Conservation (phyloP, 2,888 invertebrate genomes). For the Conus canariensis region DNA sequence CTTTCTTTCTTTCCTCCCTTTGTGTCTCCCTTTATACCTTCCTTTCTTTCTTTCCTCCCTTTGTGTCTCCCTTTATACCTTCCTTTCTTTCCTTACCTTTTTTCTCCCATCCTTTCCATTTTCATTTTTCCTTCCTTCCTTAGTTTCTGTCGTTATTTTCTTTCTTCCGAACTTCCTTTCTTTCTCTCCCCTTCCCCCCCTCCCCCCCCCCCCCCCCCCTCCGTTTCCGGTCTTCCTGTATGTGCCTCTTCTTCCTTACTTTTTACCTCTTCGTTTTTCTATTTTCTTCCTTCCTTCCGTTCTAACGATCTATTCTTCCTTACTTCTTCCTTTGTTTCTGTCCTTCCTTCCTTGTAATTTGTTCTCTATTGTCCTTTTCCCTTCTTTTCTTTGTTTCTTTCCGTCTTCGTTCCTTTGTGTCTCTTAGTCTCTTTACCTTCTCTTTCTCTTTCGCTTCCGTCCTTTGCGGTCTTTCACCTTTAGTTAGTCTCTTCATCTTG, state of each 20-base stretch:
- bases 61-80: not conserved
- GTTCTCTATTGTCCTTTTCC: not conserved
- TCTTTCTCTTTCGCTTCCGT: not conserved
- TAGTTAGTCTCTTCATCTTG: too few relatives aligned
- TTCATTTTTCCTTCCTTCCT: too few relatives aligned
- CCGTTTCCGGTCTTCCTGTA: too few relatives aligned
- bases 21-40: not conserved
- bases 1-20: not conserved
- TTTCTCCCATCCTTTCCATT: too few relatives aligned
- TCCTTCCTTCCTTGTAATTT: not conserved
- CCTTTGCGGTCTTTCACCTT: too few relatives aligned
- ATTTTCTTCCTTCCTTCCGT: too few relatives aligned
- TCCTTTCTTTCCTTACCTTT: not conserved
- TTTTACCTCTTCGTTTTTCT: too few relatives aligned
- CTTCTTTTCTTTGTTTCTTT: not conserved
- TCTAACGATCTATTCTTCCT: too few relatives aligned
- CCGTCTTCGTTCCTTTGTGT: not conserved
- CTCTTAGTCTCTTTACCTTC: not conserved
- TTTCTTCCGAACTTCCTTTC: not conserved
- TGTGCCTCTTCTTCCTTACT: too few relatives aligned
- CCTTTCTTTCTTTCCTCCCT: too few relatives aligned
- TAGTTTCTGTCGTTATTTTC: too few relatives aligned
- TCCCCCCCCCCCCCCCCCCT: not conserved
- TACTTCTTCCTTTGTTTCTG: not conserved
- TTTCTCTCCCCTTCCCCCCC: not conserved